Evolutionary conservation across 1,140 invertebrate genomes (phyloP), one percentile per base, ranked within the genome.

Genomic region (Neodiprion fabricii): DNA sequence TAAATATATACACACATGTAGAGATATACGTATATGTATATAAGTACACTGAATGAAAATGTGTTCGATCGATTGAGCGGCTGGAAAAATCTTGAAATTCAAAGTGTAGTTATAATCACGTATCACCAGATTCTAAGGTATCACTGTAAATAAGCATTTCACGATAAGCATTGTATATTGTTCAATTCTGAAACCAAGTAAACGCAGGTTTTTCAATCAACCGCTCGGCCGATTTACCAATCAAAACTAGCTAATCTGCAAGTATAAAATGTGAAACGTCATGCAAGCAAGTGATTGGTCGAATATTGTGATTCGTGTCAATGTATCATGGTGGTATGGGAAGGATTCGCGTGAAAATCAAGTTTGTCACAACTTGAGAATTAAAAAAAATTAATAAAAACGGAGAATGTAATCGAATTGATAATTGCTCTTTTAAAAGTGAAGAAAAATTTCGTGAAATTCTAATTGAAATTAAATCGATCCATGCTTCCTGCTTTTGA

Each of bases 281-380:
- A 61, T 61, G 53, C 53, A 61, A 61, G 53, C 53, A 61, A 61
- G 53, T 61, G 53, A 61, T 61, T 61, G 28, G 53, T 61, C 53
- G 53, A 61, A 61, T 61, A 61, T 61, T 61, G 53, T 61, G 53
- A 9, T 61, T 40, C 11, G 53, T 61, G 53, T 61, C 9, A 8
- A 61, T 61, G 53, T 61, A 8, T 61, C 4, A 17, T 61, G 11
- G 53, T 61, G 11, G n/a, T 61, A 17, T 40, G 53, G 53, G 53
- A 61, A 9, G 53, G 53, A 61, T 61, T 61, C n/a, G 53, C 1
- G 53, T 61, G 53, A 17, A 9, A 61, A 12, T 61, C 3, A 61
- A 61, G 2, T 40, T 40, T 40, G 5, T 5, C 28, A 40, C 0
- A 40, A 40, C 28, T 40, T 40, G 28, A 40, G 28, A 0, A 5